Base-by-base conservation (phyloP, 2,888 invertebrate species). In the Limnephilus marmoratus region DNA sequence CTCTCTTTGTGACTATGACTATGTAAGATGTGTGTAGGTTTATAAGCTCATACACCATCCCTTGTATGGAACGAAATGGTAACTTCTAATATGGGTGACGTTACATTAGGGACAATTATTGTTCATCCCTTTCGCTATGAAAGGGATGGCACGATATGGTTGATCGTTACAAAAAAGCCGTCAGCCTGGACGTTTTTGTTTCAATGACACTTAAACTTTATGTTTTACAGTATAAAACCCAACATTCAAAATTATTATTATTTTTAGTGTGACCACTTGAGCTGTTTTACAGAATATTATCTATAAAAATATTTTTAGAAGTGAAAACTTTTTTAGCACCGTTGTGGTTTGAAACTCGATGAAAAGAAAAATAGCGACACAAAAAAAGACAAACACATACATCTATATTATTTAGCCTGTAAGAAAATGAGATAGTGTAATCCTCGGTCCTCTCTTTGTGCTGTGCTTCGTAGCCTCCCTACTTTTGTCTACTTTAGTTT, bases 41-140 rank as follows among this genome's bases (percentile, higher is more conserved):
- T 83, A 83, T 83, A 83, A 13, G 83, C 37, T 82, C 31, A 83
- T 34, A 83, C 37, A 83, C 34, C 18, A 83, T 83, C 68, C 18
- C 68, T 18, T 68, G 24, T 68, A 18, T 68, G 68, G 18, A 24
- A 18, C 18, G 68, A 68, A 18, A 68, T 68, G 68, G 68, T 68
- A 68, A 68, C 68, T 68, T 68, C 24, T 24, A 68, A 68, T 68
- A 24, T 68, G 68, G 68, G 68, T 24, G 68, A 68, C 68, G 68
- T 68, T 68, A 24, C 68, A 68, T 68, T 68, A 68, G 68, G 68
- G 68, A 9, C 68, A 68, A 68, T 68, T 68, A 68, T 68, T 68
- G 68, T 68, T n/a, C 68, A 68, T n/a, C 68, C 68, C 68, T 68
- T 68, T 68, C n/a, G 68, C 24, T 24, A n/a, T 68, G 68, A 9